These are phyloP conservation scores for Perognathus longimembris DNA, from an alignment of 2,113 vertebrate genomes.

Conservation along the genomic window DNA sequence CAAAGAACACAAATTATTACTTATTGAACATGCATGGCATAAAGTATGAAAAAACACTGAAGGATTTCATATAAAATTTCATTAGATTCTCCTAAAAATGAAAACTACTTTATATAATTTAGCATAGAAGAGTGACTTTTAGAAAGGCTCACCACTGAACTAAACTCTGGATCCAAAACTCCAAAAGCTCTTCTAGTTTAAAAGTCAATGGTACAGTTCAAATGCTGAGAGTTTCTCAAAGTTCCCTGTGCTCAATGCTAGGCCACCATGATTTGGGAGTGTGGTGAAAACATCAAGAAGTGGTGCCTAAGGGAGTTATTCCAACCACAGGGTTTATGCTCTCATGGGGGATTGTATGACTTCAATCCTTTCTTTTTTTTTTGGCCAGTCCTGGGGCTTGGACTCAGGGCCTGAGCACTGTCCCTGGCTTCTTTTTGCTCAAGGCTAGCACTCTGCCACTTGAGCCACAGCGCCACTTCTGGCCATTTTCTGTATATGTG, in stretches of 20 bases:
- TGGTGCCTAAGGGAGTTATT: background rate
- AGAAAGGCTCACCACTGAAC: background rate
- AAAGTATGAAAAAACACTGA: background rate
- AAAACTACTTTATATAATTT: background rate
- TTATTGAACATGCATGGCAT: background rate
- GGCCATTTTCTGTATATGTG: too few species aligned
- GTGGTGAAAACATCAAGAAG: too few species aligned
- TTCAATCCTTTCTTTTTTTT: background rate
- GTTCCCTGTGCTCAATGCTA: background rate
- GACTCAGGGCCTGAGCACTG: too few species aligned
- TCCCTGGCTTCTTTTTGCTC: too few species aligned
- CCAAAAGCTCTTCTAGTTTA: background rate
- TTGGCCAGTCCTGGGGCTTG: too few species aligned
- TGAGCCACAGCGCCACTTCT: too few species aligned
- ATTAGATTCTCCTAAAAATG: background rate
- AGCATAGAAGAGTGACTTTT: background rate
- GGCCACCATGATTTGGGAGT: background rate
- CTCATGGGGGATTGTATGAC: too few species aligned
- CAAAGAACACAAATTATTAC: background rate
- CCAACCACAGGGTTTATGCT: rapidly evolving
- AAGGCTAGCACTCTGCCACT: too few species aligned
- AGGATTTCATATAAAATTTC: background rate
- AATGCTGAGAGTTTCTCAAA: background rate
- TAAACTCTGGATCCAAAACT: background rate
- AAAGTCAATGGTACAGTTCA: background rate